Conservation (phyloP, 2,113 vertebrate genomes). For the Nycticorax nycticorax region DNA sequence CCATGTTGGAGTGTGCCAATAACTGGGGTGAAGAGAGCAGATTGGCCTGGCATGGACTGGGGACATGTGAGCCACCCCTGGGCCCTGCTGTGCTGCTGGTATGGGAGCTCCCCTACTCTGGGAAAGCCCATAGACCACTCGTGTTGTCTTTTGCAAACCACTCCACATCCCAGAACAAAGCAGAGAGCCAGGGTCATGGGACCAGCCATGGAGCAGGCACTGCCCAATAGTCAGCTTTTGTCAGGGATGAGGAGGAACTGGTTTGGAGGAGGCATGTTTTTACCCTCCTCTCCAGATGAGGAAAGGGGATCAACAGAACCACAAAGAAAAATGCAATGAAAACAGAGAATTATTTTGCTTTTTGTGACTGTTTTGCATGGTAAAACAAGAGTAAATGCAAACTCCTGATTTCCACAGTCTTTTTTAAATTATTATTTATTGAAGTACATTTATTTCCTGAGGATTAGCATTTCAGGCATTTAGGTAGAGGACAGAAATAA, state of each 20-base stretch:
- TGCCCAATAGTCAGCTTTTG: background rate
- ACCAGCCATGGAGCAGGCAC: background rate
- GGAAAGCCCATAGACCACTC: background rate
- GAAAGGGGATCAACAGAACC: background rate
- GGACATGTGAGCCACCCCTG: background rate
- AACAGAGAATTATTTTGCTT: background rate
- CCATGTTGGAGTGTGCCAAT: accelerated
- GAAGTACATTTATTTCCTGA: background rate
- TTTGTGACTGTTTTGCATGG: background rate
- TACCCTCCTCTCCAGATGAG: background rate
- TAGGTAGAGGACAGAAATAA: background rate
- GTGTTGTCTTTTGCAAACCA: background rate
- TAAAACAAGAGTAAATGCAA: background rate
- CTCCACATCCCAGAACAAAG: background rate
- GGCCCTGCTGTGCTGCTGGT: background rate
- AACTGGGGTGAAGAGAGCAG: background rate
- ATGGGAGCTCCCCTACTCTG: too few relatives aligned
- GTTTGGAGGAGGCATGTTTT: background rate
- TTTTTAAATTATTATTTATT: background rate
- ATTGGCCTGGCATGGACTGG: background rate
- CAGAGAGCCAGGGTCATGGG: background rate
- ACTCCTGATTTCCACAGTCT: background rate
- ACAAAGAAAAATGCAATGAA: accelerated
- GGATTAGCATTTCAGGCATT: background rate
- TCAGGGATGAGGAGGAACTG: background rate